These are phyloP conservation scores for Chaetogeoica ovagalla DNA, from an alignment of 2,888 invertebrate species.

Conservation along the genomic window DNA sequence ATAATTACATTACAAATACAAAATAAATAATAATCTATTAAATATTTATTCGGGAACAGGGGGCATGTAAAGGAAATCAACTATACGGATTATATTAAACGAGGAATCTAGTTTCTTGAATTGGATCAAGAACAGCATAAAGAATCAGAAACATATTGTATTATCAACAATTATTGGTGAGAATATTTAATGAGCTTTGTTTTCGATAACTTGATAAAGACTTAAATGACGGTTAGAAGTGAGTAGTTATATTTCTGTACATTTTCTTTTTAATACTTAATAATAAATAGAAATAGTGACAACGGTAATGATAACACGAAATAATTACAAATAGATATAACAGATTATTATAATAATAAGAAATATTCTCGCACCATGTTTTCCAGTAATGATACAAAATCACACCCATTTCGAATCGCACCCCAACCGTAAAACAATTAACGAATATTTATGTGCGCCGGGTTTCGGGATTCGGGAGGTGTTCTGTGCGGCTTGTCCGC, in stretches of 20 bases:
- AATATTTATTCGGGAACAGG: background rate
- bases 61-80: conserved; percentile 19
- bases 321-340: too few relatives aligned
- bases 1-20: too few relatives aligned
- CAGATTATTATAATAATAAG: too few relatives aligned
- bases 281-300: too few relatives aligned
- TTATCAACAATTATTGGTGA: conserved; percentile 30
- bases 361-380: background rate
- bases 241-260: background rate
- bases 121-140: conserved; percentile 9
- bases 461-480: conserved; percentile 34
- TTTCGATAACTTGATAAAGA: conserved; percentile 15
- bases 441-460: background rate
- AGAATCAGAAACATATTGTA: background rate
- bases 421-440: background rate
- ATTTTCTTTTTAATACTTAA: background rate
- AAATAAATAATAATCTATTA: too few relatives aligned
- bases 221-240: conserved; percentile 17
- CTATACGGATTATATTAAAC: conserved; percentile 4
- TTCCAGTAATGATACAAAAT: conserved; percentile 11
- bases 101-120: background rate
- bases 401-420: conserved; percentile 3
- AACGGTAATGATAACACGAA: too few relatives aligned
- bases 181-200: background rate
- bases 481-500: conserved; percentile 30